Percentiles rank a stretch among this genome's conserved stretches.
Evolutionary conservation across 1,140 invertebrate species (phyloP).

Genomic region (Trachymyrmex septentrionalis): DNA sequence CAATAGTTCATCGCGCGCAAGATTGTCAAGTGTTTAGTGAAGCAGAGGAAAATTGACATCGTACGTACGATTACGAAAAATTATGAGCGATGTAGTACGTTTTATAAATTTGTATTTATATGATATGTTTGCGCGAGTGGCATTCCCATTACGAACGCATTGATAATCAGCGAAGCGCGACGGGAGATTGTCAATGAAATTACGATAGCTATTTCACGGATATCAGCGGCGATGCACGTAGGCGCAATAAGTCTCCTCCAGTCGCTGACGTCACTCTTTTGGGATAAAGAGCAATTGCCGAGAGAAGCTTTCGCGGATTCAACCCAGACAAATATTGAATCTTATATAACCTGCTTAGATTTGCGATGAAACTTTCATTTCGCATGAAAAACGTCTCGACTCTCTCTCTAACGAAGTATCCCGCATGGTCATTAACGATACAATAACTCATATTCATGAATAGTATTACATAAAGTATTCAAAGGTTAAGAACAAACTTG

Average conservation of each 20-base stretch:
- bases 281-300: slow-evolving; percentile 50
- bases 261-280: slow-evolving; percentile 67
- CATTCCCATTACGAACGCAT: slow-evolving; percentile 43
- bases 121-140: slow-evolving; percentile 16
- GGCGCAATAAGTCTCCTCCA: slow-evolving; percentile 72
- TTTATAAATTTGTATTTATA: slow-evolving; percentile 34
- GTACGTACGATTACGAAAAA: slow-evolving; percentile 12
- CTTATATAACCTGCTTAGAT: slow-evolving; percentile 47
- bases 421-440: slow-evolving; percentile 20
- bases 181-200: slow-evolving; percentile 77
- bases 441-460: not conserved
- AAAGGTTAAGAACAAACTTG: not conserved
- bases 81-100: slow-evolving; percentile 1
- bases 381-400: not conserved
- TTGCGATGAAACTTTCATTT: slow-evolving; percentile 22
- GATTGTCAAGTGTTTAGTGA: not conserved
- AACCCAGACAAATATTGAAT: slow-evolving; percentile 65
- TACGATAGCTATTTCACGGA: slow-evolving; percentile 72
- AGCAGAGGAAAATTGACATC: slow-evolving; percentile 11
- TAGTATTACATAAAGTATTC: not conserved
- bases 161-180: slow-evolving; percentile 39
- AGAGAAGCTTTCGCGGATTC: slow-evolving; percentile 18
- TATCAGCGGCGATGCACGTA: slow-evolving; percentile 71
- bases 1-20: not conserved
- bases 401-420: slow-evolving; percentile 36